Evolutionary conservation across 1,140 invertebrate genomes (phyloP).

Genomic region (Polyergus mexicanus): DNA sequence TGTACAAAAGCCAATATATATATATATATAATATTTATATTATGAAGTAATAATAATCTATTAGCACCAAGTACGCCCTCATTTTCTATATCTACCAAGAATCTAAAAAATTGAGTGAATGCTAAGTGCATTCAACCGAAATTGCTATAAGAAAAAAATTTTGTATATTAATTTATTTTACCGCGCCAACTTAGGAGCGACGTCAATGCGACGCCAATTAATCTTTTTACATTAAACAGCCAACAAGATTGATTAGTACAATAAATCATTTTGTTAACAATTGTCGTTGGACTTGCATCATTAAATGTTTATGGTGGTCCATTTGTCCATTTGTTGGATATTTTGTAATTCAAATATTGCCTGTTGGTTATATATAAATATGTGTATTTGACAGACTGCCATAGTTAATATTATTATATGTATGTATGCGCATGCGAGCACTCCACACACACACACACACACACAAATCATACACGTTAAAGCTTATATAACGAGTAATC

Average conservation of each 20-base stretch:
- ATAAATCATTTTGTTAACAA: conserved; percentile 30
- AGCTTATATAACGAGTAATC: conserved; percentile 36
- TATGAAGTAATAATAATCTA: conserved; percentile 13
- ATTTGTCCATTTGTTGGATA: conserved; percentile 8
- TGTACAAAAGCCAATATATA: conserved; percentile 34
- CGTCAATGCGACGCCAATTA: background rate
- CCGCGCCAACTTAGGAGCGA: background rate
- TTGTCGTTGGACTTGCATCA: conserved; percentile 18
- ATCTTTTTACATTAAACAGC: conserved; percentile 19
- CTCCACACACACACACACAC: too few species aligned
- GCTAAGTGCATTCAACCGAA: too few species aligned
- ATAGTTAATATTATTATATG: conserved; percentile 71
- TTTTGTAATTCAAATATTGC: conserved; percentile 14
- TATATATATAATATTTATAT: conserved; percentile 41
- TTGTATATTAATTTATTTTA: conserved; percentile 27
- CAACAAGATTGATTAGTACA: conserved; percentile 37
- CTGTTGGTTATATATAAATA: conserved; percentile 64
- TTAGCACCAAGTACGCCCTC: too few species aligned
- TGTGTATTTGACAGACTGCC: conserved; percentile 73
- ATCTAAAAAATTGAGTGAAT: too few species aligned
- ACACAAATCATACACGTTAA: too few species aligned
- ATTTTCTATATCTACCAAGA: too few species aligned
- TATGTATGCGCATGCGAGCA: background rate
- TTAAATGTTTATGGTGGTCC: conserved; percentile 8
- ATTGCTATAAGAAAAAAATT: conserved; percentile 5